Base-by-base conservation (phyloP, 2,797 vertebrate species). In the Enteromius fasciolatus region DNA sequence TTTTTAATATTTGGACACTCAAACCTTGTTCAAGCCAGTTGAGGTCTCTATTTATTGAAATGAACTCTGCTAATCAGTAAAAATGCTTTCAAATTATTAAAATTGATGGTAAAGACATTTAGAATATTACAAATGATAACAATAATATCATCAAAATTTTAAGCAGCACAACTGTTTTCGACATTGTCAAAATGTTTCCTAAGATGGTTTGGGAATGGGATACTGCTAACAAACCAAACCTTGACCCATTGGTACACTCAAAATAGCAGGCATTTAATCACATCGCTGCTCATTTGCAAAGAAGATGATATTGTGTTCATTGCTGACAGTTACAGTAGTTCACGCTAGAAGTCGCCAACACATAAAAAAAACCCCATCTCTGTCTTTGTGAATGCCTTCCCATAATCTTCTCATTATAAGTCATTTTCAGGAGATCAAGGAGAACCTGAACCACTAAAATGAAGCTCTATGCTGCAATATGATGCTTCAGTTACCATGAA, bases 401-500 rank as follows among this genome's bases (percentile, higher is more conserved):
- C 9, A 57, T 57, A 57, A 57, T 48, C 10, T 10, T 72, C 46
- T 52, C 18, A 33, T 59, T 41, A 36, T 44, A 17, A 44, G 36
- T 59, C 6, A 4, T 39, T 23, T 41, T 39, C 28, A 73, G 33
- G 5, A 81, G 44, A 73, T 72, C 10, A 66, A 52, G 31, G 17
- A 66, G 46, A 73, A 81, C 46, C 59, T 81, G 46, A 81, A 75
- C 31, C 23, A 52, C 33, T 81, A 36, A 39, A 81, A 75, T 75
- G 15, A 52, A 75, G 46, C n/a, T 81, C 48, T 54, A 28, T 39
- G 15, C 46, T 75, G 59, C 20, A 64, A 81, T 54, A 74, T 39
- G 70, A 81, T 73, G 57, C 59, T 61, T 25, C 15, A 18, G 44
- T 74, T 63, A 63, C 20, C 31, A 64, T 39, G 4, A 54, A 18